Base-by-base conservation (phyloP, 1,140 invertebrate species). In the Chrysomallon squamiferum region DNA sequence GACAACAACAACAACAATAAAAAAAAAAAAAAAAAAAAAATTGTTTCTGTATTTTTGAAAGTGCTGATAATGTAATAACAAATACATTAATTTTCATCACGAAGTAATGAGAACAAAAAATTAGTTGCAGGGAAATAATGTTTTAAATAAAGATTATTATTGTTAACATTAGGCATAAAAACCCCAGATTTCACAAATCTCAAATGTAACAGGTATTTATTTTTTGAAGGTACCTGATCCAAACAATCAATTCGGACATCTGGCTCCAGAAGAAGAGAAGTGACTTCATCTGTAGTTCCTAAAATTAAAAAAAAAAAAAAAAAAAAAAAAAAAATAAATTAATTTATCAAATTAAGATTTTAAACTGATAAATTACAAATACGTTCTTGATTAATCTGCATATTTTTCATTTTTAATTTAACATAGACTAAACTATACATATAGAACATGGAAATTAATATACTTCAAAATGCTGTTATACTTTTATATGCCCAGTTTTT, bases 181-280 rank as follows among this genome's bases (percentile, higher is more conserved):
- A n/a, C n/a, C n/a, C n/a, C n/a, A n/a, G n/a, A n/a, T n/a, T n/a
- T n/a, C n/a, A n/a, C n/a, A n/a, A n/a, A n/a, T n/a, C n/a, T n/a
- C n/a, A n/a, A n/a, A n/a, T n/a, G n/a, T n/a, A n/a, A n/a, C n/a
- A n/a, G n/a, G n/a, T n/a, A n/a, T n/a, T n/a, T n/a, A n/a, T n/a
- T n/a, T n/a, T n/a, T n/a, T n/a, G n/a, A n/a, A 71, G 71, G 65
- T 67, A 80, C 80, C 45, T 76, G 71, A 74, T 84, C 82, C 11
- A 80, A 65, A 57, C 78, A 79, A 57, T 94, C 90, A 4, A 93
- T 88, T 67, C 88, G 89, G 11, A 91, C 87, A 78, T 91, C 90
- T 56, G 90, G 71, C 20, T 80, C 73, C 32, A 75, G 69, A 20
- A 87, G 59, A 13, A 86, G 70, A 9, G 62, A 52, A 43, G 77